phyloP scores from a whole-genome alignment of 2,888 invertebrate species.

The Mellilla xanthometata region DNA sequence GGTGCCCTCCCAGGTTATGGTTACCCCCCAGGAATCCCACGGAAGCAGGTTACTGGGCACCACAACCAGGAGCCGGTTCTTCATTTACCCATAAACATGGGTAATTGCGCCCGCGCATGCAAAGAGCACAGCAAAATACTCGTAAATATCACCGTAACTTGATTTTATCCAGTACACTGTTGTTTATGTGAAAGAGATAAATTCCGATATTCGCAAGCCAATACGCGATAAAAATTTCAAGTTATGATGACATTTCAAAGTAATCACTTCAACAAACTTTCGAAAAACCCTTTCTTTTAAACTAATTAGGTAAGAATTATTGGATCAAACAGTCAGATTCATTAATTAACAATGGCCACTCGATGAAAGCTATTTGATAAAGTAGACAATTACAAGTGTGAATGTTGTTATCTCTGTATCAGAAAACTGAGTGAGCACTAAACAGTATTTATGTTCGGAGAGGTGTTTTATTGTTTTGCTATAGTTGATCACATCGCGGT shows the following conservation, averaged over 20 bases:
- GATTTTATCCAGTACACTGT: slow-evolving; percentile 26
- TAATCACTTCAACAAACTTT: not conserved
- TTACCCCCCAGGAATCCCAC: slow-evolving; percentile 12
- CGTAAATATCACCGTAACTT: slow-evolving; percentile 27
- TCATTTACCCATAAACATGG: slow-evolving; percentile 38
- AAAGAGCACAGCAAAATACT: slow-evolving; percentile 43
- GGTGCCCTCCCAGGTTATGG: too few relatives aligned
- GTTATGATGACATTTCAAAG: not conserved
- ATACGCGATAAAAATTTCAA: not conserved
- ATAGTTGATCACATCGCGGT: slow-evolving; percentile 37
- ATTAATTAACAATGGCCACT: slow-evolving; percentile 6
- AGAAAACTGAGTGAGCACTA: slow-evolving; percentile 25
- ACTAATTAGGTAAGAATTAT: not conserved
- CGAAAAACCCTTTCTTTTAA: not conserved
- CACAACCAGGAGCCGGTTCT: slow-evolving; percentile 34
- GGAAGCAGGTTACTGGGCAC: slow-evolving; percentile 39
- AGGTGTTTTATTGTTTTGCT: slow-evolving; percentile 28
- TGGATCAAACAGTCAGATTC: slow-evolving; percentile 1
- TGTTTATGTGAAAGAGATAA: slow-evolving; percentile 6
- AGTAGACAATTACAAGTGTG: slow-evolving; percentile 28
- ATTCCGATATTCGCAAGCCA: slow-evolving; percentile 4
- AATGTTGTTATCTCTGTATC: slow-evolving; percentile 21
- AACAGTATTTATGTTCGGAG: slow-evolving; percentile 22
- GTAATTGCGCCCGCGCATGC: slow-evolving; percentile 37
- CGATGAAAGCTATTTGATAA: slow-evolving; percentile 29